These are phyloP conservation scores for Lophochroa leadbeateri DNA, from an alignment of 2,113 vertebrate species.

Conservation along the genomic window DNA sequence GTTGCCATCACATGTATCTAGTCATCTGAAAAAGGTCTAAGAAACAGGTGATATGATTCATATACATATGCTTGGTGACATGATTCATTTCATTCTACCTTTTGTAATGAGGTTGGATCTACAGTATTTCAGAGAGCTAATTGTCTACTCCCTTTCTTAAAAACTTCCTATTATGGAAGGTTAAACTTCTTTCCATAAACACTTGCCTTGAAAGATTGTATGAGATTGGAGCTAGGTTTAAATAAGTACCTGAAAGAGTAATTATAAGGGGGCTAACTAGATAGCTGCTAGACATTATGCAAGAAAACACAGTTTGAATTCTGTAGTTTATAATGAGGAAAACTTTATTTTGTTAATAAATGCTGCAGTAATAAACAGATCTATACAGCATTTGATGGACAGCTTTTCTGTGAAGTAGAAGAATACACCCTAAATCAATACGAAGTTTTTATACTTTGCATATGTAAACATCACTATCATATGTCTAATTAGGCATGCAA, in stretches of 20 bases:
- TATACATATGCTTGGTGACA: neutral
- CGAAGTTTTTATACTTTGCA: neutral
- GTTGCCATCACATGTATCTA: neutral
- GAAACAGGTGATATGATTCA: neutral
- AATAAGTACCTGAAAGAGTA: neutral
- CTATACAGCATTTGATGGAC: neutral
- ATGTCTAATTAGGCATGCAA: constrained; percentile 7
- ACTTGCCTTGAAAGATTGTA: neutral
- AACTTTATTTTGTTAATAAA: neutral
- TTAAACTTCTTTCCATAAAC: neutral
- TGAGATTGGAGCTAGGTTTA: neutral
- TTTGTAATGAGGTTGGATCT: neutral
- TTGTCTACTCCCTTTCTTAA: neutral
- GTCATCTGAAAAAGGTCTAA: neutral
- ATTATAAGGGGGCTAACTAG: neutral
- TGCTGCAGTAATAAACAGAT: neutral
- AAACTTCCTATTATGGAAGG: neutral
- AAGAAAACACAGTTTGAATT: neutral
- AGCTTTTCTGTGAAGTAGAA: neutral
- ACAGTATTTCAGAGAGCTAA: neutral
- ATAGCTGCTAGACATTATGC: neutral
- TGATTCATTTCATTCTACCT: neutral
- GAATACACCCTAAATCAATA: neutral
- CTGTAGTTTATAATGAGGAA: neutral
- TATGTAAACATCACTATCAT: neutral